Conservation (phyloP, 2,797 vertebrate genomes). For the Melopsittacus undulatus region DNA sequence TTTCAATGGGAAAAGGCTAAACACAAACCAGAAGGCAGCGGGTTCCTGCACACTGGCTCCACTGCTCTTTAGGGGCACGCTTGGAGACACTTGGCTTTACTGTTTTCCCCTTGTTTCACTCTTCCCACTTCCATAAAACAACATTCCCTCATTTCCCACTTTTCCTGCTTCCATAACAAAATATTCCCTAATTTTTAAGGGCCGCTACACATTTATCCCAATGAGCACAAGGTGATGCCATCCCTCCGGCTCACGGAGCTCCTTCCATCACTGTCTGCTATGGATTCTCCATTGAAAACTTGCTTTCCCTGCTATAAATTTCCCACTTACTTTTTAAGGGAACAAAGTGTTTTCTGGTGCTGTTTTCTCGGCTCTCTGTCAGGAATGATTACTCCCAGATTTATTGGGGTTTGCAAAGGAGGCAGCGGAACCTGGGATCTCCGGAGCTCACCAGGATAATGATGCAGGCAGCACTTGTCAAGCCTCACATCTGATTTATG, state of each 20-base stretch:
- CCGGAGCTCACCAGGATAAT: background rate
- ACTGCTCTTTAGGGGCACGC: background rate
- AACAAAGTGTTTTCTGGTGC: constrained; percentile 31
- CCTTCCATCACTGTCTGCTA: background rate
- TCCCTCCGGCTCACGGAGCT: accelerated
- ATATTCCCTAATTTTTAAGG: background rate
- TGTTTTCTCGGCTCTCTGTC: constrained; percentile 8
- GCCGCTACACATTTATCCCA: background rate
- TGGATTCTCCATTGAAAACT: background rate
- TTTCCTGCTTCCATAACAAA: background rate
- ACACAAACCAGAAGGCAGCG: constrained; percentile 61
- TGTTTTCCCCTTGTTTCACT: background rate
- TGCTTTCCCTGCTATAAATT: constrained; percentile 16
- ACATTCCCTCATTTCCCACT: background rate
- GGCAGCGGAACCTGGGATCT: constrained; percentile 2
- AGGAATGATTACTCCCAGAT: constrained; percentile 52
- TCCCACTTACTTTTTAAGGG: constrained; percentile 28
- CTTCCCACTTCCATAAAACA: background rate
- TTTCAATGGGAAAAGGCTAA: constrained; percentile 27
- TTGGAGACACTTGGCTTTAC: background rate
- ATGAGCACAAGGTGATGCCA: background rate
- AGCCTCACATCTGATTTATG: constrained; percentile 39
- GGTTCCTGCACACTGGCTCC: background rate
- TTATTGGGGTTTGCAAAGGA: constrained; percentile 14
- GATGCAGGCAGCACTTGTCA: constrained; percentile 1